phyloP scores from a whole-genome alignment of 53 echinoderm and acorn worm species.

The Paelopatides confundens region DNA sequence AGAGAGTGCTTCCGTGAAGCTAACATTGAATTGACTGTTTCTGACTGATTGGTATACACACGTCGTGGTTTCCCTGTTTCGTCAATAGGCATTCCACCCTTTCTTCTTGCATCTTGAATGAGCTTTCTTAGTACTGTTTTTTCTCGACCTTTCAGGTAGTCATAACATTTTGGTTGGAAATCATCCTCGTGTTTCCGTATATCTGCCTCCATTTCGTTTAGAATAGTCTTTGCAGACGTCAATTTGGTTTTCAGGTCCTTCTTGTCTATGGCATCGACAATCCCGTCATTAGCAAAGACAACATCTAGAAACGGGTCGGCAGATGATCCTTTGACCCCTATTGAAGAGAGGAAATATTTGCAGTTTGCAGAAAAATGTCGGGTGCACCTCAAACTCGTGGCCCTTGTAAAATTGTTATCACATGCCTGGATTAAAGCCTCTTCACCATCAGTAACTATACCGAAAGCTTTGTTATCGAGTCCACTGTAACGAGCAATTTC shows the following conservation, averaged over 20 bases:
- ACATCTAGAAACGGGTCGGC: not conserved
- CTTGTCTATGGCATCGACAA: conserved; percentile 8
- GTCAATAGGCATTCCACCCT: not conserved
- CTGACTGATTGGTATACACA: conserved; percentile 5
- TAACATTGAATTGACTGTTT: conserved; percentile 18
- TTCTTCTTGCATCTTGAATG: conserved; percentile 16
- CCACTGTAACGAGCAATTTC: conserved; percentile 1
- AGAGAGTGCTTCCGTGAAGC: not conserved
- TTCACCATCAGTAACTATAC: conserved; percentile 17
- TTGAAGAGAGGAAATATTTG: conserved; percentile 2
- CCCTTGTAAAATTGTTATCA: not conserved
- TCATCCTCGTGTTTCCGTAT: not conserved
- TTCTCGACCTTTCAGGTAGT: not conserved
- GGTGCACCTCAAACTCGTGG: conserved; percentile 4
- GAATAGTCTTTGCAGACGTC: not conserved
- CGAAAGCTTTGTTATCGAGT: not conserved
- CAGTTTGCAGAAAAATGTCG: conserved; percentile 2
- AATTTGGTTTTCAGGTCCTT: not conserved
- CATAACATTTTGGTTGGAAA: conserved; percentile 4
- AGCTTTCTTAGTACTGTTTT: not conserved
- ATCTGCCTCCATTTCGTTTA: conserved; percentile 1
- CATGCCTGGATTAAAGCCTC: not conserved
- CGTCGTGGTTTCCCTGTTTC: not conserved
- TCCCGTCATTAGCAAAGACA: conserved; percentile 3
- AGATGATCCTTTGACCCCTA: conserved; percentile 12